Evolutionary conservation across 1,140 invertebrate species (phyloP).

Genomic region (Pentalonia nigronervosa): DNA sequence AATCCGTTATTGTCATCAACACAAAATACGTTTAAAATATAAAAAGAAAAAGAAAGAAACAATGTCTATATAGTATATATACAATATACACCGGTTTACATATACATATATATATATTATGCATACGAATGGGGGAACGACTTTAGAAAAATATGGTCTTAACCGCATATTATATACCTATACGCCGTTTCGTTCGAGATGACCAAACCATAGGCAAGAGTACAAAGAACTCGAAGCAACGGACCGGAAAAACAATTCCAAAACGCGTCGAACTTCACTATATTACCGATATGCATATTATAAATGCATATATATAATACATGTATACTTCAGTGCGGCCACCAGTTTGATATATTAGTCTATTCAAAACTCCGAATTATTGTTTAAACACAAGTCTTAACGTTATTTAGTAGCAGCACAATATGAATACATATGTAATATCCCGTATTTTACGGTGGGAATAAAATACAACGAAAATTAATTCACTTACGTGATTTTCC

Average conservation of each 20-base stretch:
- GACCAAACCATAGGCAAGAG: neutral
- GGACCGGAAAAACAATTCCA: slow-evolving; percentile 32
- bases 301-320: neutral
- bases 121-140: neutral
- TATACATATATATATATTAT: neutral
- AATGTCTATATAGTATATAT: neutral
- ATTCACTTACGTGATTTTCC: slow-evolving; percentile 70
- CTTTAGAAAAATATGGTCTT: slow-evolving; percentile 11
- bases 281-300: neutral
- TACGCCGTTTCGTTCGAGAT: neutral
- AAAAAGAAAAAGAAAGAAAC: slow-evolving; percentile 6
- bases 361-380: neutral
- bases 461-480: neutral
- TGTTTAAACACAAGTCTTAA: neutral
- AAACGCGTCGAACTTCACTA: slow-evolving; percentile 14
- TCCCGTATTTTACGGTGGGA: neutral
- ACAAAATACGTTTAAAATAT: neutral
- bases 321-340: neutral
- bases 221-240: slow-evolving; percentile 17
- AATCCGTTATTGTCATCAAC: slow-evolving; percentile 12
- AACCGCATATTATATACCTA: neutral
- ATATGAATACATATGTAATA: neutral
- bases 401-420: neutral
- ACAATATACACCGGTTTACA: neutral
- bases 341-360: neutral